A percentile compares a stretch with the other conserved stretches of the same genome.
Evolutionary conservation across 2,113 vertebrate genomes (phyloP).

Genomic region (Taxidea taxus): DNA sequence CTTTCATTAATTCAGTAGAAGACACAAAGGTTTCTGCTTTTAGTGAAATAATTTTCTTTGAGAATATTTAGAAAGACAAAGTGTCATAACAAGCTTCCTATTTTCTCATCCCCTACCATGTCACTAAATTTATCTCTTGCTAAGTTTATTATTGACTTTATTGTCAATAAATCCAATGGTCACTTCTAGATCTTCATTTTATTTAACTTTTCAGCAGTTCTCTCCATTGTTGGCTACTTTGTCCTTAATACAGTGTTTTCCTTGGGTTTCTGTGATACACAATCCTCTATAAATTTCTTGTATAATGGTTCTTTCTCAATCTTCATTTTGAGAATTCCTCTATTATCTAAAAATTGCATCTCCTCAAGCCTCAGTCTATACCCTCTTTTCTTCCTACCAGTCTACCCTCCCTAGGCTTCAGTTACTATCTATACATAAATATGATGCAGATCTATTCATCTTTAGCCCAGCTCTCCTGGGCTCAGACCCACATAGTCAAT

Average conservation of each 20-base stretch:
- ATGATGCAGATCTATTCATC: not conserved
- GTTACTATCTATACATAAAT: not conserved
- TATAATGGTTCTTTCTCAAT: not conserved
- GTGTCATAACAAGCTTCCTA: not conserved
- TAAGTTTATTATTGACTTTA: not conserved
- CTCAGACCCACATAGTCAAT: not conserved
- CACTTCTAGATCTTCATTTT: conserved; percentile 19
- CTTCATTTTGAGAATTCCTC: not conserved
- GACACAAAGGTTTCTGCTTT: not conserved
- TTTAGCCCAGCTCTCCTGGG: not conserved
- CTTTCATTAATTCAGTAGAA: not conserved
- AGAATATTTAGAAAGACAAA: conserved; percentile 25
- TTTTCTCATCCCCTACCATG: not conserved
- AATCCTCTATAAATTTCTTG: not conserved
- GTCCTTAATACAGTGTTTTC: not conserved
- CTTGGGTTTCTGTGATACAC: not conserved
- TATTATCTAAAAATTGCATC: not conserved
- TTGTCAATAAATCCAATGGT: not conserved
- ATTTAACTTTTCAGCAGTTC: not conserved
- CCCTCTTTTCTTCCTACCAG: not conserved
- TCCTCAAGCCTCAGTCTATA: not conserved
- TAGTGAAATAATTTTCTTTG: conserved; percentile 8
- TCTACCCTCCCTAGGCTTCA: not conserved
- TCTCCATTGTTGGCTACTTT: not conserved
- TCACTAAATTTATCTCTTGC: not conserved